Percentiles rank a stretch among this genome's conserved stretches.
Conservation (phyloP, 2,888 invertebrate genomes). For the Clepsis dumicolana region DNA sequence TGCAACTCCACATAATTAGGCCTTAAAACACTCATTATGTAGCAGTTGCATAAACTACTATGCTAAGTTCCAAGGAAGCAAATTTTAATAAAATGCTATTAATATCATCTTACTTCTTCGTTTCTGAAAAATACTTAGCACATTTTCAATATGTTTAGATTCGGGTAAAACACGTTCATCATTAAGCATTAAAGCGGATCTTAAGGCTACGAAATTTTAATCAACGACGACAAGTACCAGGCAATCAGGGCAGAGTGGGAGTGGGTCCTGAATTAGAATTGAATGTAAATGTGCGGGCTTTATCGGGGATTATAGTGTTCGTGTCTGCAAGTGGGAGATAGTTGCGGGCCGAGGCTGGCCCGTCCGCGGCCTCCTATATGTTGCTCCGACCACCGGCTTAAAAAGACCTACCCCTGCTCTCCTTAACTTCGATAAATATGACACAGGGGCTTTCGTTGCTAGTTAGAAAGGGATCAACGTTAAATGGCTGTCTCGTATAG, state of each 20-base stretch:
- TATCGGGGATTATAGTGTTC: slow-evolving; percentile 87
- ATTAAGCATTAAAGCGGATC: slow-evolving; percentile 40
- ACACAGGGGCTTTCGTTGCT: not conserved
- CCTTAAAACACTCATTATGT: no score
- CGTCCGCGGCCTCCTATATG: slow-evolving; percentile 70
- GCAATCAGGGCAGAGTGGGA: slow-evolving; percentile 80
- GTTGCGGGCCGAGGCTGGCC: slow-evolving; percentile 72
- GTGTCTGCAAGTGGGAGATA: slow-evolving; percentile 83
- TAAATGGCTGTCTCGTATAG: slow-evolving; percentile 57
- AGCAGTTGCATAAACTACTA: no score
- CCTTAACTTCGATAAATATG: slow-evolving; percentile 9
- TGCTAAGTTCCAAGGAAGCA: no score
- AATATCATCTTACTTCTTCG: no score
- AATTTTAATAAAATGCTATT: no score
- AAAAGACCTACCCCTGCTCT: slow-evolving; percentile 50
- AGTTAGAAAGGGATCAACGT: slow-evolving; percentile 50
- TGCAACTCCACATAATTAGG: no score
- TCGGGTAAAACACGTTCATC: slow-evolving; percentile 35
- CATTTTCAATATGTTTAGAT: not conserved
- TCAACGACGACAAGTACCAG: slow-evolving; percentile 78
- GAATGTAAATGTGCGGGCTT: slow-evolving; percentile 88
- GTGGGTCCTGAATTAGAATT: slow-evolving; percentile 83
- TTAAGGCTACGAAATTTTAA: slow-evolving; percentile 67
- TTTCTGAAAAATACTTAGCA: not conserved
- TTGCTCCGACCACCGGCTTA: slow-evolving; percentile 58